Conservation (phyloP, 2,113 vertebrate genomes). For the Poecilia latipinna region DNA sequence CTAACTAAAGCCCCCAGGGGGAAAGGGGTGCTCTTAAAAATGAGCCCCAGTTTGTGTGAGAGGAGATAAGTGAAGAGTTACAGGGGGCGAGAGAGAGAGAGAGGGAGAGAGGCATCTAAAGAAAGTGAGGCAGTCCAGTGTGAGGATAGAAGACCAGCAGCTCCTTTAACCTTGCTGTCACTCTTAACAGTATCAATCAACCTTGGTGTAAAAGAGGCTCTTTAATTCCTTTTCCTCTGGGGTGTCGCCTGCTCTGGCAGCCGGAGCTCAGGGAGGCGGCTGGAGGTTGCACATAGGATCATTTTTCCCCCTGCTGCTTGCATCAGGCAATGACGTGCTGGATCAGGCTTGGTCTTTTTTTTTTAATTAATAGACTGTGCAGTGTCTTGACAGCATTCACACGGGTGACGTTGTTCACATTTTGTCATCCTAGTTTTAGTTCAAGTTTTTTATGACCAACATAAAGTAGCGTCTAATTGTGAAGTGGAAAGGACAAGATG, state of each 20-base stretch:
- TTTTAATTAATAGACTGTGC: not conserved
- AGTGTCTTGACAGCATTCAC: not conserved
- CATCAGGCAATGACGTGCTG: slow-evolving; percentile 13
- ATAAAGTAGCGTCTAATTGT: too few species aligned
- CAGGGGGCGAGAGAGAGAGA: not conserved
- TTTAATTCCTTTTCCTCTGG: slow-evolving; percentile 54
- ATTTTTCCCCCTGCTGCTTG: slow-evolving; percentile 26
- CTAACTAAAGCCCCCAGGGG: slow-evolving; percentile 75
- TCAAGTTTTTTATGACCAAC: not conserved
- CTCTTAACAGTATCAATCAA: slow-evolving; percentile 62
- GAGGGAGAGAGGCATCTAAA: slow-evolving; percentile 17
- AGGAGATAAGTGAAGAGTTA: not conserved
- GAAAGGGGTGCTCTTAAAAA: slow-evolving; percentile 64
- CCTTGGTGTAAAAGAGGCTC: slow-evolving; percentile 54
- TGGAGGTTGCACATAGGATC: slow-evolving; percentile 43
- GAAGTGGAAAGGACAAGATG: not conserved
- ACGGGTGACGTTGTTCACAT: not conserved
- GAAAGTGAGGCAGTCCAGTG: slow-evolving; percentile 54
- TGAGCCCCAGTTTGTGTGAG: slow-evolving; percentile 61
- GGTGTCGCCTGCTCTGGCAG: slow-evolving; percentile 48
- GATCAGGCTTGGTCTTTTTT: not conserved
- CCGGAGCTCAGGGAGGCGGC: slow-evolving; percentile 31
- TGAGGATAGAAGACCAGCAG: slow-evolving; percentile 55
- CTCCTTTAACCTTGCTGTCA: slow-evolving; percentile 50
- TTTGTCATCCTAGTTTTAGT: not conserved